Evolutionary conservation across 2,888 invertebrate species (phyloP).

Genomic region (Acleris emargana): DNA sequence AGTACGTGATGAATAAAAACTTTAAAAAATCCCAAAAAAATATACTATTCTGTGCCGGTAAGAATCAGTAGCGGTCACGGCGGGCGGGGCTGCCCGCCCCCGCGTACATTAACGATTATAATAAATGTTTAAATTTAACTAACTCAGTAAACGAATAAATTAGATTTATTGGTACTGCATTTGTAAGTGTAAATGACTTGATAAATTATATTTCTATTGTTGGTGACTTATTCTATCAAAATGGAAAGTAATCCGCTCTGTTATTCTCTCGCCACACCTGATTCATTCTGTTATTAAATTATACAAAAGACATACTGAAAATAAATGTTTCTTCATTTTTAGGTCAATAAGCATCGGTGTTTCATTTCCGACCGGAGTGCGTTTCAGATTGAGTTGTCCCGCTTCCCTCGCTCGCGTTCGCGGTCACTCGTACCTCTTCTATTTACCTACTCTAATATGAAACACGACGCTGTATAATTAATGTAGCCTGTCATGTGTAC

Average conservation of each 20-base stretch:
- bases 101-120: slow-evolving; percentile 67
- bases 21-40: slow-evolving; percentile 70
- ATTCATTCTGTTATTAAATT: slow-evolving; percentile 84
- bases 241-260: slow-evolving; percentile 78
- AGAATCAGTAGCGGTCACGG: slow-evolving; percentile 42
- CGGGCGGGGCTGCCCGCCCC: slow-evolving; percentile 39
- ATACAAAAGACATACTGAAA: slow-evolving; percentile 87
- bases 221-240: slow-evolving; percentile 78
- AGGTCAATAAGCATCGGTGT: slow-evolving; percentile 86
- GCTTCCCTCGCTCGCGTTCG: slow-evolving; percentile 7
- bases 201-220: slow-evolving; percentile 82
- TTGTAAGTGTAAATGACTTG: slow-evolving; percentile 81
- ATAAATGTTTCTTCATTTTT: slow-evolving; percentile 90
- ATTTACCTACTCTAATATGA: slow-evolving; percentile 28
- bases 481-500: slow-evolving; percentile 34
- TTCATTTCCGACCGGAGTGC: slow-evolving; percentile 65
- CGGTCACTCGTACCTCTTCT: slow-evolving; percentile 23
- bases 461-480: slow-evolving; percentile 30
- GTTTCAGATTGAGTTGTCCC: slow-evolving; percentile 19
- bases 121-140: slow-evolving; percentile 75
- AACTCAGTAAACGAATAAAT: slow-evolving; percentile 80
- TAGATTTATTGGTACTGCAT: slow-evolving; percentile 81
- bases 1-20: slow-evolving; percentile 79
- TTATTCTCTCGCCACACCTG: slow-evolving; percentile 77
- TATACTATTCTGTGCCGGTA: slow-evolving; percentile 60